phyloP scores from a whole-genome alignment of 2,888 invertebrate genomes.

The Abscondita cerata region DNA sequence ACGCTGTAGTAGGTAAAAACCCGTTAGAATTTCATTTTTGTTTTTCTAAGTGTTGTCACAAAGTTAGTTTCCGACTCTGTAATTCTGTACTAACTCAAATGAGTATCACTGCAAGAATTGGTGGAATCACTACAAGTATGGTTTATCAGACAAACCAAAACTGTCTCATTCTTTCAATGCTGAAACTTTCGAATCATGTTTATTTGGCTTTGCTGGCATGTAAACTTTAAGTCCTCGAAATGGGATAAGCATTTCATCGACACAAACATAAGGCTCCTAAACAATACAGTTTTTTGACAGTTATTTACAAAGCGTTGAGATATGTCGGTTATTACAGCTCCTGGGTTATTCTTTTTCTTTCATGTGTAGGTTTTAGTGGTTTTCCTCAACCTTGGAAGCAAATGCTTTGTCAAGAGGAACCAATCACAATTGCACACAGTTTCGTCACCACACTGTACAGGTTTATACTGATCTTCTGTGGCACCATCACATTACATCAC shows the following conservation, averaged over 20 bases:
- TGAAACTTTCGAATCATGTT: conserved; percentile 16
- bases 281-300: background rate
- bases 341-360: background rate
- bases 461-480: too few species aligned
- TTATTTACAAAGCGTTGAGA: background rate
- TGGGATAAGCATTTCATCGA: background rate
- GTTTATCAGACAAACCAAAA: conserved; percentile 33
- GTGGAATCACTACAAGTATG: conserved; percentile 27
- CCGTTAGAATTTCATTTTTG: background rate
- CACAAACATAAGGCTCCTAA: background rate
- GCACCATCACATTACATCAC: too few species aligned
- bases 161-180: conserved; percentile 41
- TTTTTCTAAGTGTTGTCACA: background rate
- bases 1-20: background rate
- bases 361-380: too few species aligned
- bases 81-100: background rate
- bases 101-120: background rate
- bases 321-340: background rate
- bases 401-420: too few species aligned
- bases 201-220: conserved; percentile 3
- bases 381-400: too few species aligned
- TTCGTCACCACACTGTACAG: too few species aligned
- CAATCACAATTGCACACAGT: too few species aligned
- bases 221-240: conserved; percentile 1
- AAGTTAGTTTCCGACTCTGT: background rate